Base-by-base conservation (phyloP, 2,797 vertebrate species). In the Cyprinella venusta region DNA sequence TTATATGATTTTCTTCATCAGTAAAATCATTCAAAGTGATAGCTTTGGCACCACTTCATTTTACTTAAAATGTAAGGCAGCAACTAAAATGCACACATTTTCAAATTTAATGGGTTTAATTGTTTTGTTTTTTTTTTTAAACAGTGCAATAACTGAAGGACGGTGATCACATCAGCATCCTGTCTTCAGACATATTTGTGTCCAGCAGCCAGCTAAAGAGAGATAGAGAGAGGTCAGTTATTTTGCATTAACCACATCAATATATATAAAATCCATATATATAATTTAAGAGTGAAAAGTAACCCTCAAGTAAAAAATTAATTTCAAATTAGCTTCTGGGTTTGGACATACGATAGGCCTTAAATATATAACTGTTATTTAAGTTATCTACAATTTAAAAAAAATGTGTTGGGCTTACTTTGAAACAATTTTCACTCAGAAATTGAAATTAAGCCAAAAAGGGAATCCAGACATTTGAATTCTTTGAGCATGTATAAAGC, bases 171-270 rank as follows among this genome's bases (percentile, higher is more conserved):
- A 69, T 76, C 45, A 21, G 56, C 38, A 36, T 72, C 24, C 50
- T 38, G 42, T 61, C 54, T 88, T 92, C 84, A 90, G 88, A 90
- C 88, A 83, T 93, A 90, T 84, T 91, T 91, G 78, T 81, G 74
- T 89, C 84, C 86, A 80, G 3, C 71, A 85, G 87, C 85, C 90
- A 86, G 52, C 92, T 93, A 89, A 70, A 82, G 90, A 82, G 24
- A 36, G 50, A 72, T 70, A 21, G 56, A 61, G 24, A 63, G 59
- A 30, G 24, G 12, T 12, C n/a, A 61, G 36, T 81, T 38, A 6
- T 77, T 42, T 67, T 15, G 19, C n/a, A 65, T 52, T 12, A 38
- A 24, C 26, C 26, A 36, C 48, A 77, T 48, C 19, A 75, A 56
- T 38, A 72, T 8, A 6, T 1, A 33, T 7, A 10, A 38, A 76